Evolutionary conservation across 1,140 invertebrate genomes (phyloP), one percentile per base, ranked within the genome.

Genomic region (Apis florea): DNA sequence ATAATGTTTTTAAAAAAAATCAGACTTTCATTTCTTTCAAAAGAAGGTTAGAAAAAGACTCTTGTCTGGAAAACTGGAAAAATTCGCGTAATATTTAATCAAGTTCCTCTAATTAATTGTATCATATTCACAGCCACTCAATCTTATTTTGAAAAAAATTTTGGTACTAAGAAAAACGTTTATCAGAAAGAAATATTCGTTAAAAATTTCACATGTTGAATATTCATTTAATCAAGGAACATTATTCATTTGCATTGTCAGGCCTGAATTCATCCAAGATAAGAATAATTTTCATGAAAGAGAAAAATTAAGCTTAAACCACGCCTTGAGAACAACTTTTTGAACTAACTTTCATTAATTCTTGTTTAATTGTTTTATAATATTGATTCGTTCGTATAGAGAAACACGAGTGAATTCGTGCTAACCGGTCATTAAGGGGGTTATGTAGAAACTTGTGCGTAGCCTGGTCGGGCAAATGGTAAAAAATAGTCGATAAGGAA

Each of bases 331-430:
- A 76, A 76, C 66, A 61, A 19, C 15, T 40, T 40, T 40, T 40
- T 17, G 47, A 40, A 2, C 66, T 56, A 26, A 19, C 24, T 40
- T 49, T 72, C 15, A 63, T 56, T 64, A 69, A 79, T 40, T 26
- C 26, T 72, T 26, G 47, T n/a, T 72, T 54, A 64, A 79, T 79
- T 58, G 31, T 73, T 73, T 73, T 66, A 21, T 56, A 79, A 73
- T 54, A 51, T 64, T 15, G 58, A 53, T 64, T 63, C 40, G 5
- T 10, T 66, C 24, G 2, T 12, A 49, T 12, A n/a, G 64, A 49
- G 61, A 40, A 40, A 40, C 31, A 69, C 56, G n/a, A 9, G 53
- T 49, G 53, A 69, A 58, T 49, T 68, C 64, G 66, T 58, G 24
- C 1, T 54, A n/a, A 59, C 24, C 40, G 56, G 2, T 79, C 47